A percentile compares a stretch with the other conserved stretches of the same genome.
Conservation (phyloP, 2,113 vertebrate genomes). For the Syngnathoides biaculeatus region DNA sequence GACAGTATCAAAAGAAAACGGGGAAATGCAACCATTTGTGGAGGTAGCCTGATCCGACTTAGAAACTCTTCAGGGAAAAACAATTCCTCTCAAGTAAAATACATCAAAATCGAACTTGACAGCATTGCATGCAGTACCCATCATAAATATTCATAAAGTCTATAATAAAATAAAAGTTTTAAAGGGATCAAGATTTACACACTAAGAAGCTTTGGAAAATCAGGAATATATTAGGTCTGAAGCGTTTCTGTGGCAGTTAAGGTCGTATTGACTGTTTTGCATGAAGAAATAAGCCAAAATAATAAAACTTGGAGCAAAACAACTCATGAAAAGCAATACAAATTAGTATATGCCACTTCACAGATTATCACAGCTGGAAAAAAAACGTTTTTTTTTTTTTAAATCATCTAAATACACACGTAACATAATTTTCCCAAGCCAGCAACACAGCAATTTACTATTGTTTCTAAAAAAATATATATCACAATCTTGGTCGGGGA, state of each 20-base stretch:
- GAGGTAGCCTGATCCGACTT: constrained; percentile 1
- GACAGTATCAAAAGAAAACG: constrained; percentile 1
- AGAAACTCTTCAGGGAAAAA: background rate
- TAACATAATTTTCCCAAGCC: background rate
- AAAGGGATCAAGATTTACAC: background rate
- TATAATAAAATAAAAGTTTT: background rate
- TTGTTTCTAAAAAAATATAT: background rate
- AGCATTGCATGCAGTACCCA: background rate
- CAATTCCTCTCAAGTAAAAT: background rate
- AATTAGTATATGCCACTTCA: background rate
- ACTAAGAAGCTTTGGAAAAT: no score
- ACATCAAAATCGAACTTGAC: background rate
- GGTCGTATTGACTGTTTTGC: background rate
- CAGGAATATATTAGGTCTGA: background rate
- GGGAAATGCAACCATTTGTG: constrained; percentile 4
- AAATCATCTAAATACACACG: background rate
- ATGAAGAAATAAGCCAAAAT: background rate
- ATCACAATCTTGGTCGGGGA: background rate
- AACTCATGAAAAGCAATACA: background rate
- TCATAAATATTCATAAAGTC: constrained; percentile 2
- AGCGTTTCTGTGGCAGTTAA: background rate
- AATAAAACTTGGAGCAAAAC: background rate
- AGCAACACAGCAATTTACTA: background rate
- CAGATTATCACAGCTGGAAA: background rate
- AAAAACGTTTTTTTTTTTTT: background rate